Base-by-base conservation (phyloP, 2,797 vertebrate species). In the Chelmon rostratus region DNA sequence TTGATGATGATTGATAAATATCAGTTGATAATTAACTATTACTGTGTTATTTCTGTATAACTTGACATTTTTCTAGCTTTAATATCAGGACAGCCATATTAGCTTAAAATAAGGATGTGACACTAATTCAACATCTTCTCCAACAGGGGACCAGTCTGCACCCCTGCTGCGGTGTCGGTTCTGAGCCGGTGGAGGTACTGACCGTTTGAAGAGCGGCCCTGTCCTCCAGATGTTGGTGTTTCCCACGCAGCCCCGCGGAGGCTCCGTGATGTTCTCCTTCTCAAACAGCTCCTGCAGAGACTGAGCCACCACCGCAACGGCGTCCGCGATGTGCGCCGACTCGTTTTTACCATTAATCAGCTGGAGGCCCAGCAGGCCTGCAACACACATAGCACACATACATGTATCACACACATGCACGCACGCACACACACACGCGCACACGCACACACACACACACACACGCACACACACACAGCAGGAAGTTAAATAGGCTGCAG, bases 191-290 rank as follows among this genome's bases (percentile, higher is more conserved):
- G 28, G 28, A 31, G 28, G 28, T 31, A 31, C 28, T 28, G 93
- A 99, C 98, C 98, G 96, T 95, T 99, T 99, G 91, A 99, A 99
- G 57, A 99, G 97, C 0, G 98, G 98, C 9, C 98, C 98, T 0
- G 98, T 98, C 88, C 98, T 99, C 98, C 98, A 99, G 95, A 99
- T 99, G 93, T 99, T 99, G 90, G 98, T 99, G 93, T 99, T 99
- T 8, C 98, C 98, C 81, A 99, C 98, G 1, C 98, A 99, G 80
- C 98, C 98, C 21, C 97, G 93, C 0, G 98, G 98, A 0, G 98
- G 98, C 89, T 99, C 98, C 0, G 98, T 99, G 92, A 99, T 99
- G 90, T 99, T 99, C 93, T 99, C 98, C 84, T 99, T 99, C 93
- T 99, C 98, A 67, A 99, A 97, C 42, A 99, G 93, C 84, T 99